Percentiles rank a stretch among this genome's conserved stretches.
These are phyloP conservation scores for Caretta caretta DNA, from an alignment of 2,113 vertebrate genomes.

Conservation along the genomic window DNA sequence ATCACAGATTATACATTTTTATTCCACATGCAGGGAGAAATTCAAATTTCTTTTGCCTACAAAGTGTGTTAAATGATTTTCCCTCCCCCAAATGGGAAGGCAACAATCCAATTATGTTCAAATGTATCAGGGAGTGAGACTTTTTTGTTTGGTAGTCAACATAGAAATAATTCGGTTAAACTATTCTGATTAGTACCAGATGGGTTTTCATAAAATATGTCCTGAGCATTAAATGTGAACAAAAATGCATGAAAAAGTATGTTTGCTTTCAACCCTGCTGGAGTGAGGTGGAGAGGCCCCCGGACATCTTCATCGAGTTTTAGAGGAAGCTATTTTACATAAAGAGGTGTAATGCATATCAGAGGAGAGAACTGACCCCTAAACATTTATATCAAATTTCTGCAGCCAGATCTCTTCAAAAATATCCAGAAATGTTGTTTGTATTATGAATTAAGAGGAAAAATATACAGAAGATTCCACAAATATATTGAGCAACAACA, in stretches of 20 bases:
- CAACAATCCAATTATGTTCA: not conserved
- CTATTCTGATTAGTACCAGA: not conserved
- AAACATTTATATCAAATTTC: conserved; percentile 52
- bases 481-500: not conserved
- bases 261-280: conserved; percentile 54
- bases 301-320: conserved; percentile 43
- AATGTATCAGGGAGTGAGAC: not conserved
- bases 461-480: not conserved
- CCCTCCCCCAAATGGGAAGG: not conserved
- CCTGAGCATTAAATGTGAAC: not conserved
- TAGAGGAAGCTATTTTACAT: not conserved
- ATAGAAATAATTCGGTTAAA: conserved; percentile 25
- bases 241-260: not conserved
- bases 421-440: not conserved
- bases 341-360: conserved; percentile 49
- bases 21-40: not conserved
- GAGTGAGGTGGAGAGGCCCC: conserved; percentile 48
- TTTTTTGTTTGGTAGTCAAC: not conserved
- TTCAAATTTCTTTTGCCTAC: not conserved
- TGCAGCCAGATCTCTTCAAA: conserved; percentile 24
- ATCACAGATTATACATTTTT: accelerated
- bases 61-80: not conserved
- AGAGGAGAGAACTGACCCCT: conserved; percentile 27
- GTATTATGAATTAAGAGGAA: not conserved
- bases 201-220: not conserved